Evolutionary conservation across 1,140 invertebrate genomes (phyloP).

Genomic region (Cepaea nemoralis): DNA sequence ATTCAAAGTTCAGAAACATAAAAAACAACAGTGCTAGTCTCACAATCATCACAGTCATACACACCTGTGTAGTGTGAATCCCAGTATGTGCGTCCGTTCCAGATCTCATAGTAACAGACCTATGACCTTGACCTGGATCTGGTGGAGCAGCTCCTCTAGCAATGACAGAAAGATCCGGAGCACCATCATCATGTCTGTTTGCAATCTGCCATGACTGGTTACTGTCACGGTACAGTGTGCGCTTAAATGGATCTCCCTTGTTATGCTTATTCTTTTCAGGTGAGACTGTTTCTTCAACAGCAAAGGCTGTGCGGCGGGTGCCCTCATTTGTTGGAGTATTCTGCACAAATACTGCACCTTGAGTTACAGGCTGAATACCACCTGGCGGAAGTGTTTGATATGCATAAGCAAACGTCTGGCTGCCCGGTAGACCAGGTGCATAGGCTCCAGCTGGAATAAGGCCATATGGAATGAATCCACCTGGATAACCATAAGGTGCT

Average conservation of each 20-base stretch:
- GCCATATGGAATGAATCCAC: constrained; percentile 46
- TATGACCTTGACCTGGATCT: constrained; percentile 52
- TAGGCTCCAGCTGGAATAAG: constrained; percentile 44
- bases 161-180: constrained; percentile 48
- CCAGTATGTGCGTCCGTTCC: constrained; percentile 54
- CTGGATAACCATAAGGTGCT: constrained; percentile 45
- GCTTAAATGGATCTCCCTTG: background rate
- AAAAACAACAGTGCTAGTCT: too few relatives aligned
- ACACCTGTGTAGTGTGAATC: constrained; percentile 54
- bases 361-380: constrained; percentile 34
- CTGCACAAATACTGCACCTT: constrained; percentile 55
- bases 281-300: constrained; percentile 33
- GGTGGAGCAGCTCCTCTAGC: constrained; percentile 49
- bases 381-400: constrained; percentile 46
- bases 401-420: constrained; percentile 53
- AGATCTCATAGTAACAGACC: constrained; percentile 54
- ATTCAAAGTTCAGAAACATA: too few relatives aligned
- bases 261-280: constrained; percentile 8
- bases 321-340: constrained; percentile 49
- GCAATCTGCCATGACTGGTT: background rate
- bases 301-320: constrained; percentile 47
- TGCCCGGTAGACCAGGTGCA: constrained; percentile 41
- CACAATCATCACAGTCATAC: too few relatives aligned
- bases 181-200: constrained; percentile 46
- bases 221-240: constrained; percentile 6